Conservation (phyloP, 2,888 invertebrate genomes). For the Salpingus planirostris region DNA sequence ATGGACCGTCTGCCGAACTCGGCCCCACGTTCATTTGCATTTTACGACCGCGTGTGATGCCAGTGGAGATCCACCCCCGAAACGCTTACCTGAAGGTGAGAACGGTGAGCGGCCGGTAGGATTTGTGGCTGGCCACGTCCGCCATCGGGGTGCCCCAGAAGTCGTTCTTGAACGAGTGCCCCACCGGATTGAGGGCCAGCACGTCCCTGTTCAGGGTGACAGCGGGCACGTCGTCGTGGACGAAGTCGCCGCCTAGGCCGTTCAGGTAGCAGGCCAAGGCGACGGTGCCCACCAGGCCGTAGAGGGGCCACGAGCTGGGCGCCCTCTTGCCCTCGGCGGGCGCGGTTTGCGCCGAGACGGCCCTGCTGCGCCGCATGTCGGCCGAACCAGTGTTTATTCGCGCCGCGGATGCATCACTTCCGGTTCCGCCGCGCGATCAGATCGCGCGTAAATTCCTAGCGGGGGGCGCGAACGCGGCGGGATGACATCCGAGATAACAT, state of each 20-base stretch:
- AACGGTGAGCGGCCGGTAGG: constrained; percentile 75
- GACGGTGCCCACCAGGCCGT: constrained; percentile 55
- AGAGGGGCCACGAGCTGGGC: constrained; percentile 51
- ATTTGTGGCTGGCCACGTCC: constrained; percentile 76
- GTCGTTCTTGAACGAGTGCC: constrained; percentile 63
- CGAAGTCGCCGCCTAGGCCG: constrained; percentile 70
- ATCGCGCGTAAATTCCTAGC: neutral
- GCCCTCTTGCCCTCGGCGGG: constrained; percentile 30
- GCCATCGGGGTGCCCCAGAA: constrained; percentile 88
- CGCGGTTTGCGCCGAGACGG: constrained; percentile 2
- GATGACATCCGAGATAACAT: neutral
- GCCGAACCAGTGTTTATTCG: constrained; percentile 20
- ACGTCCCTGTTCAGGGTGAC: constrained; percentile 76
- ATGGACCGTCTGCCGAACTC: too few species aligned
- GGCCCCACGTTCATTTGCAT: too few species aligned
- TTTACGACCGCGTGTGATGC: neutral
- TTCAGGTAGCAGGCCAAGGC: constrained; percentile 64
- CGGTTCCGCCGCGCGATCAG: constrained; percentile 12
- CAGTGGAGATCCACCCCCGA: neutral
- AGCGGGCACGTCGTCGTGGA: constrained; percentile 83
- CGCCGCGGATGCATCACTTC: constrained; percentile 16
- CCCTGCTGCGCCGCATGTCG: constrained; percentile 44
- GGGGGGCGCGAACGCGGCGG: neutral
- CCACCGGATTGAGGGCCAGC: constrained; percentile 54
- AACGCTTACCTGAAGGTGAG: constrained; percentile 71